phyloP scores from a whole-genome alignment of 2,113 vertebrate genomes.

The western clawed frog (Xenopus tropicalis) region DNA sequence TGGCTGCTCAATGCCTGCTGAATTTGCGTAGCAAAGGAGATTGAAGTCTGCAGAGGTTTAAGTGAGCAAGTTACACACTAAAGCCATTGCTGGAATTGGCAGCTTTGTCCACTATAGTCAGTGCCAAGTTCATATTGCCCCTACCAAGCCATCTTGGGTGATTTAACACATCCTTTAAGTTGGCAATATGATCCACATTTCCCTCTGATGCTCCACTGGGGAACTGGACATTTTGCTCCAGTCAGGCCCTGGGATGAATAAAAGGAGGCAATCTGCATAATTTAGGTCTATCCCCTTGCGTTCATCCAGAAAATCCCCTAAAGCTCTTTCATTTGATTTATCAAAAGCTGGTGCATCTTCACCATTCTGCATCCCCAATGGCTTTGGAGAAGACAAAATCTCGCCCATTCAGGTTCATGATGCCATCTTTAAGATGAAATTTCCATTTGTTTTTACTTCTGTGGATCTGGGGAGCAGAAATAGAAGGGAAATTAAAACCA shows the following conservation, averaged over 20 bases:
- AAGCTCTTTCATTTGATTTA: not conserved
- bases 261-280: constrained; percentile 1
- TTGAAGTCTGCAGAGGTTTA: not conserved
- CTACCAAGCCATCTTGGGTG: not conserved
- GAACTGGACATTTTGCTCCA: not conserved
- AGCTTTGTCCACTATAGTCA: not conserved
- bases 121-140: not conserved
- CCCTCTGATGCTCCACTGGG: not conserved
- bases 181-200: not conserved
- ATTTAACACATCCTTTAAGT: not conserved
- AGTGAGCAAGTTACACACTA: not conserved
- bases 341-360: constrained; percentile 51
- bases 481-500: not conserved
- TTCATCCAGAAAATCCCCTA: not conserved
- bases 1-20: not conserved
- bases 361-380: constrained; percentile 98
- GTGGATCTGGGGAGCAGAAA: constrained; percentile 80
- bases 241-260: constrained; percentile 5
- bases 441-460: constrained; percentile 99
- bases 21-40: not conserved
- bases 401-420: constrained; percentile 98
- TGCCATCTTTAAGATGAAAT: constrained; percentile 98
- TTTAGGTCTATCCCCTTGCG: too few species aligned
- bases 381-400: constrained; percentile 99
- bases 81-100: not conserved